phyloP scores from a whole-genome alignment of 2,113 vertebrate genomes.

The Chunga burmeisteri region DNA sequence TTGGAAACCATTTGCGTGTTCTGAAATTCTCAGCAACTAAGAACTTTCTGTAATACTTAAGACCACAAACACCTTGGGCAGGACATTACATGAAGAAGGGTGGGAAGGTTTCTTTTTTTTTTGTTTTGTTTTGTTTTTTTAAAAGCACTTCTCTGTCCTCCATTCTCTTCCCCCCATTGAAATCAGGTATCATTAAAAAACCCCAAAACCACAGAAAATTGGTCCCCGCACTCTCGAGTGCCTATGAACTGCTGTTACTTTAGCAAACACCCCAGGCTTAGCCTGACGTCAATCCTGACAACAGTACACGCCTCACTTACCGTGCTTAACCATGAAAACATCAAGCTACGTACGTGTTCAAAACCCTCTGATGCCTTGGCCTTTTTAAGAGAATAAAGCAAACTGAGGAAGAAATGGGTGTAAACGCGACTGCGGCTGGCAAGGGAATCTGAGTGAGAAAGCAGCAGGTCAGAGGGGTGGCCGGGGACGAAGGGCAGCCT shows the following conservation, averaged over 20 bases:
- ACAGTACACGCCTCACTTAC: fast-evolving
- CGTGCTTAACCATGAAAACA: background rate
- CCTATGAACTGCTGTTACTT: background rate
- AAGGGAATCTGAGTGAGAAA: background rate
- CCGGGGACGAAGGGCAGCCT: background rate
- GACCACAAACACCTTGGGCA: background rate
- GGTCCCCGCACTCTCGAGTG: background rate
- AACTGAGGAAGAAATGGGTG: fast-evolving
- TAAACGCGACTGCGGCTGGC: background rate
- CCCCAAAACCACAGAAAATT: background rate
- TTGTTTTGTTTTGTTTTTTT: background rate
- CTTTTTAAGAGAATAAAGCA: background rate
- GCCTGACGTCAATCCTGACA: background rate
- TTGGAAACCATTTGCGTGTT: background rate
- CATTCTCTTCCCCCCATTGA: background rate
- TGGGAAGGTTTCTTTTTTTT: background rate
- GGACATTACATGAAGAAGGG: background rate
- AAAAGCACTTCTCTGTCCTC: background rate
- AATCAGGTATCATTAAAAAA: background rate
- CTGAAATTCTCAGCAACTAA: background rate
- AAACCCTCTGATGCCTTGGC: fast-evolving
- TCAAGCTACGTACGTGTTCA: fast-evolving
- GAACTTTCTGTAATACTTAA: background rate
- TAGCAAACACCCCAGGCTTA: background rate
- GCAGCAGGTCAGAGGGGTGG: fast-evolving